phyloP scores from a whole-genome alignment of 2,888 invertebrate genomes.

The Hetaerina titia region DNA sequence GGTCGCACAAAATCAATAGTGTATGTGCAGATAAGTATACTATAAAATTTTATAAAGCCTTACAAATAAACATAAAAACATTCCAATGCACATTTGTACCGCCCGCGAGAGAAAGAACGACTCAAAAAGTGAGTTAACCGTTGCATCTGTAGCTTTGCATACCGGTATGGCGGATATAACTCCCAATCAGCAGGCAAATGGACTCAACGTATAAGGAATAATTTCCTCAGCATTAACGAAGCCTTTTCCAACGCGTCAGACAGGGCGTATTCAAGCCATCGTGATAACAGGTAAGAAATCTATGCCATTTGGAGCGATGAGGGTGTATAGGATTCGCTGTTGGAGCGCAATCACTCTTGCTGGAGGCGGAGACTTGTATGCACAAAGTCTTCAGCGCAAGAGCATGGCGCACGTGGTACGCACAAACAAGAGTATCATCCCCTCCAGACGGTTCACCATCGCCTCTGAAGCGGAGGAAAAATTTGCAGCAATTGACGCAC shows the following conservation, averaged over 20 bases:
- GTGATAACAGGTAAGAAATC: background rate
- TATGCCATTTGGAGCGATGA: background rate
- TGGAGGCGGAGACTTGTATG: background rate
- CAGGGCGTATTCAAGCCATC: background rate
- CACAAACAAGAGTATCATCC: background rate
- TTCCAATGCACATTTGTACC: no score
- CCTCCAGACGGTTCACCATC: background rate
- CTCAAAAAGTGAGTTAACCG: no score
- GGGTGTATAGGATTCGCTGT: background rate
- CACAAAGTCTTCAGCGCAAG: background rate
- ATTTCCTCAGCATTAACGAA: background rate
- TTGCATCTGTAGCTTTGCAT: no score
- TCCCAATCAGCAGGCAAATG: no score
- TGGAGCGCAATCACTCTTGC: background rate
- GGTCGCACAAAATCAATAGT: no score
- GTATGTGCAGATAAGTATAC: no score
- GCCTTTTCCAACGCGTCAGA: background rate
- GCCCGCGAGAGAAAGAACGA: no score
- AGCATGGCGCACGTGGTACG: background rate
- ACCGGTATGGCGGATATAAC: no score
- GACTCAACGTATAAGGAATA: no score
- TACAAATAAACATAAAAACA: no score
- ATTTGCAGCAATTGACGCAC: constrained; percentile 31
- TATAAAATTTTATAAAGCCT: no score
- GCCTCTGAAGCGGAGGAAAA: background rate